These are phyloP conservation scores for Drosophila sucinea DNA, from an alignment of 1,140 invertebrate species.

Conservation along the genomic window DNA sequence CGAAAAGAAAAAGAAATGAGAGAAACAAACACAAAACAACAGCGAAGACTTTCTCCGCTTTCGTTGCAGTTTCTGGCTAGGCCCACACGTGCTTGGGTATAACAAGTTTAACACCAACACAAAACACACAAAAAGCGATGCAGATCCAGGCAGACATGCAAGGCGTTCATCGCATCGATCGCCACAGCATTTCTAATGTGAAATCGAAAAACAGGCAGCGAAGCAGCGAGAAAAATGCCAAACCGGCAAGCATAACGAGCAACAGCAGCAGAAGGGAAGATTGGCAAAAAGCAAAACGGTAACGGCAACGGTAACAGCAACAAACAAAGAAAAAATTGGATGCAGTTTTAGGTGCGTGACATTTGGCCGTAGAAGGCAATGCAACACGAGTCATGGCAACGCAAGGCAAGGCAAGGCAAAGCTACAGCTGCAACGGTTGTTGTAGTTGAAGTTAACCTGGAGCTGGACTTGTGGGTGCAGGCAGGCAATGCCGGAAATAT, in stretches of 20 bases:
- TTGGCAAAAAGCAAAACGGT: slow-evolving; percentile 4
- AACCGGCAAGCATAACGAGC: slow-evolving; percentile 53
- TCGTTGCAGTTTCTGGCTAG: slow-evolving; percentile 67
- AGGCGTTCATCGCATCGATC: slow-evolving; percentile 45
- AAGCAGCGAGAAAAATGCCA: slow-evolving; percentile 45
- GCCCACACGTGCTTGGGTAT: slow-evolving; percentile 46
- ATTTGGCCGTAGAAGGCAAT: slow-evolving; percentile 39
- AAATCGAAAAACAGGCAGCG: slow-evolving; percentile 71
- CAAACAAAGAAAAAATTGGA: slow-evolving; percentile 36
- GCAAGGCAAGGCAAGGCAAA: background rate
- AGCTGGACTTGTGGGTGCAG: slow-evolving; percentile 31
- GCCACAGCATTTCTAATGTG: slow-evolving; percentile 79
- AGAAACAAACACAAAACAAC: background rate
- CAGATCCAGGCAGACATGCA: slow-evolving; percentile 36
- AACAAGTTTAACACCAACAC: slow-evolving; percentile 56
- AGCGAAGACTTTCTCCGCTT: slow-evolving; percentile 72
- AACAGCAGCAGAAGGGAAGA: slow-evolving; percentile 3
- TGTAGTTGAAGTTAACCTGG: background rate
- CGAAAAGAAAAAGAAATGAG: background rate
- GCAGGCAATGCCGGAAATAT: slow-evolving; percentile 21
- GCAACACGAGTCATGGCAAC: background rate
- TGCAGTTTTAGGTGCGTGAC: slow-evolving; percentile 56
- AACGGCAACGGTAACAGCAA: background rate
- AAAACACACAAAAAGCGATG: background rate
- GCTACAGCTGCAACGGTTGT: background rate